Evolutionary conservation across 2,797 vertebrate genomes (phyloP), one percentile per base, ranked within the genome.

Genomic region (Harpagifer antarcticus): DNA sequence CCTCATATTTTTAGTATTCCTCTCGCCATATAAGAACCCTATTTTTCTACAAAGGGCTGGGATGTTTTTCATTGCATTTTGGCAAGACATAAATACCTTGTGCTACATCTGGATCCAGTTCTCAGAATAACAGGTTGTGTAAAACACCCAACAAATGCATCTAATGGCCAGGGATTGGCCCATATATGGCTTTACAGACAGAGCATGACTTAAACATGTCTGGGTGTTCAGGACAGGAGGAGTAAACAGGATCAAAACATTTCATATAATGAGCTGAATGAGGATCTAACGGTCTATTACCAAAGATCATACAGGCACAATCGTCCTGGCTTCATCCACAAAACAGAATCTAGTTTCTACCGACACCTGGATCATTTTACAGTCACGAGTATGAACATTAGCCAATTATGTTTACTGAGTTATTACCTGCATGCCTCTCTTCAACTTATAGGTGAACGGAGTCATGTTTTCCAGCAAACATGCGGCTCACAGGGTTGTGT

Each of bases 381-480:
- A 72, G 53, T 27, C 27, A 11, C n/a, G 33, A 20, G 11, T 37
- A 44, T 56, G 57, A 16, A 62, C 9, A 23, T 16, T 5, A 40
- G 2, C 43, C 33, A 45, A 3, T 8, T 13, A 9, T 72, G 52
- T 79, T 61, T 57, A 54, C 72, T 33, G n/a, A 3, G 5, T 55
- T 37, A 27, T 65, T 12, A 50, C 23, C 49, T 58, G 13, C 43
- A 60, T 66, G 60, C 47, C 40, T 56, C 40, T 49, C 42, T 54
- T 56, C 64, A 68, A 23, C 72, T 75, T 37, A 15, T 7, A 52
- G 79, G 68, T 89, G 61, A 79, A 1, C 78, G 85, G 85, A 87
- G 71, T 91, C 90, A 89, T 63, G 80, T 85, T 90, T 91, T 91
- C 88, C 91, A 91, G 71, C 52, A 82, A 88, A 82, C 72, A 77